Percentiles rank a stretch among this genome's conserved stretches.
Evolutionary conservation across 2,888 invertebrate genomes (phyloP).

Genomic region (Busseola fusca): DNA sequence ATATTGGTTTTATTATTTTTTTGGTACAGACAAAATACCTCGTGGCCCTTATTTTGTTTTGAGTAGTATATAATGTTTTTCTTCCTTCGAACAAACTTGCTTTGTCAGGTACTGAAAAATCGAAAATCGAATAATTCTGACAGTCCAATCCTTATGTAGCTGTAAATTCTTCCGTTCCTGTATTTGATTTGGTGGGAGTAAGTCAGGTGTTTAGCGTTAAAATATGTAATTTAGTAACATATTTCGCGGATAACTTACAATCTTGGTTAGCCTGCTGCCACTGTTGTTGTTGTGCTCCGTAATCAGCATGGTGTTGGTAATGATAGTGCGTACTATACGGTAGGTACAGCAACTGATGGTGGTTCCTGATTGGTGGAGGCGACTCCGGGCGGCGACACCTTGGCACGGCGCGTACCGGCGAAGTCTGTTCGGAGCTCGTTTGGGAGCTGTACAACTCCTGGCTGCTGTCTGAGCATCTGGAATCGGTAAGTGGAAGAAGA

Average conservation of each 20-base stretch:
- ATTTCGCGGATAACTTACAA: conserved; percentile 70
- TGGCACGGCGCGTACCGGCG: conserved; percentile 78
- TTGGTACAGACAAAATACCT: no score
- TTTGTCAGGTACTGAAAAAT: not conserved
- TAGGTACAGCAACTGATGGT: conserved; percentile 92
- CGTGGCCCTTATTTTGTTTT: no score
- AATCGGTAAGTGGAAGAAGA: conserved; percentile 28
- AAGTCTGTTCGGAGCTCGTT: conserved; percentile 85
- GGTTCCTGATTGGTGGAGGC: conserved; percentile 91
- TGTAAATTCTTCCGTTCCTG: not conserved
- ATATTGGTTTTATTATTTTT: no score
- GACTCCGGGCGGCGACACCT: conserved; percentile 90
- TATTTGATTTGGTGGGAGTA: not conserved
- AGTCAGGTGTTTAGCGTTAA: no score
- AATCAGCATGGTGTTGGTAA: conserved; percentile 78
- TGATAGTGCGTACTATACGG: conserved; percentile 89
- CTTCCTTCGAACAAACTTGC: not conserved
- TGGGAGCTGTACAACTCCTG: conserved; percentile 86
- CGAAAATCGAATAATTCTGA: not conserved
- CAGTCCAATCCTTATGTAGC: not conserved
- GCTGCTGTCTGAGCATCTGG: conserved; percentile 84
- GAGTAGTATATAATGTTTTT: no score
- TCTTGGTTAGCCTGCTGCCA: conserved; percentile 77
- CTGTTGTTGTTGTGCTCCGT: conserved; percentile 66
- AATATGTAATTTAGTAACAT: not conserved